Evolutionary conservation across 1,140 invertebrate species (phyloP), one percentile per base, ranked within the genome.

Genomic region (Dendroctonus ponderosae): DNA sequence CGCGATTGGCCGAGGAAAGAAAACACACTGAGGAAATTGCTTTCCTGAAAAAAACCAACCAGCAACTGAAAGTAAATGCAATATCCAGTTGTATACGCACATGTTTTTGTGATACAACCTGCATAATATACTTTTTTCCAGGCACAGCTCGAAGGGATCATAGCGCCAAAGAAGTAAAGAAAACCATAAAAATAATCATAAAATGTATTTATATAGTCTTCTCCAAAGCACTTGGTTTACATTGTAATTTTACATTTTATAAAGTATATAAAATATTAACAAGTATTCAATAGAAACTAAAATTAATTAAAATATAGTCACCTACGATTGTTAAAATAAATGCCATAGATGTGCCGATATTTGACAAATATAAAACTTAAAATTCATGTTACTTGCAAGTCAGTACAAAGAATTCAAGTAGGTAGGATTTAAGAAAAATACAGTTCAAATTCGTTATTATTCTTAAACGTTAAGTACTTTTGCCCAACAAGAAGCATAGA

Each of bases 1-100:
- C 93, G 67, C 80, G 89, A 14, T 85, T 90, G 62, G 91, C 93
- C 0, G 92, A 96, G 77, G 91, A 95, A 77, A 93, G 94, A 78
- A 91, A 94, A 76, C 92, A 96, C 74, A 86, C 87, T 11, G 94
- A 98, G 77, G 94, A 97, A 79, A 88, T 96, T 49, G 83, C 91
- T 46, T 94, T 94, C 73, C 82, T 97, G 37, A 97, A 95, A 80
- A 91, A 94, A 78, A 96, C 94, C 6, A 97, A 97, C 79, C 86
- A 91, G 72, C 95, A 97, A 79, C 81, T 98, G 9, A 97, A 97
- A 85, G 91, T 92, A 80, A 69, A 44, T 46, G 26, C 26, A 26
- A 26, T 26, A 2, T 46, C 12, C 8, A 11, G 43, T 46, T 11
- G 43, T 46, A 9, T 6, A 52, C n/a, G 12, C 9, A 56, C 11